Percentiles rank a stretch among this genome's conserved stretches.
Evolutionary conservation across 2,888 invertebrate species (phyloP).

Genomic region (Apodemia mormo): DNA sequence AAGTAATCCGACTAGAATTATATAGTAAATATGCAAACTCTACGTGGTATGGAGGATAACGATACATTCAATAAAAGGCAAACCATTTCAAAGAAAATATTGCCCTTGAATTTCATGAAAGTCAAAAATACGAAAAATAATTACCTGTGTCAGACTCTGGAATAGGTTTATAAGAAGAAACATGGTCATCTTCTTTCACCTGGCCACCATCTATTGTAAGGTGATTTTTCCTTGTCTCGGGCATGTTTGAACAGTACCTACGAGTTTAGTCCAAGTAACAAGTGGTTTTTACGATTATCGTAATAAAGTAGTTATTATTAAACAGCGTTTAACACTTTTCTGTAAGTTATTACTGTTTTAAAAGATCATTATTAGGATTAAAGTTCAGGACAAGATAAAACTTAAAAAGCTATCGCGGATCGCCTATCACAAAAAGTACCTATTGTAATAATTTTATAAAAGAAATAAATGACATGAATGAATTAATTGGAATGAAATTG

Average conservation of each 20-base stretch:
- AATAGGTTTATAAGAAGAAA: conserved; percentile 79
- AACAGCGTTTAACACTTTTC: neutral
- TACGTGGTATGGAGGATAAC: neutral
- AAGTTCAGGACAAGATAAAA: too few species aligned
- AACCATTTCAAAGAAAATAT: neutral
- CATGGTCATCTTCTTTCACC: conserved; percentile 75
- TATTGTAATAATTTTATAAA: too few species aligned
- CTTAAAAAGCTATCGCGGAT: too few species aligned
- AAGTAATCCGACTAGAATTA: neutral
- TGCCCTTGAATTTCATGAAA: neutral
- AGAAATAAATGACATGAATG: too few species aligned
- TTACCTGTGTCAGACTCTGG: conserved; percentile 82
- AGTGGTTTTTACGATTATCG: neutral
- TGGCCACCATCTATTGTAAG: conserved; percentile 71
- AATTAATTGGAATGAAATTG: too few species aligned
- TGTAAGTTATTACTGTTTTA: too few species aligned
- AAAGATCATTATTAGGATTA: too few species aligned
- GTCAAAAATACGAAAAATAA: conserved; percentile 1
- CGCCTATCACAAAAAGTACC: too few species aligned
- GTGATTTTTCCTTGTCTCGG: conserved; percentile 70
- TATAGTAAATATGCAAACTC: neutral
- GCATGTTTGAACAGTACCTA: conserved; percentile 49
- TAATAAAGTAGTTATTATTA: neutral
- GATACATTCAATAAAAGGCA: neutral
- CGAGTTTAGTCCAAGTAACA: neutral